Evolutionary conservation across 2,888 invertebrate species (phyloP), one percentile per base, ranked within the genome.

Genomic region (Megamerina dolium): DNA sequence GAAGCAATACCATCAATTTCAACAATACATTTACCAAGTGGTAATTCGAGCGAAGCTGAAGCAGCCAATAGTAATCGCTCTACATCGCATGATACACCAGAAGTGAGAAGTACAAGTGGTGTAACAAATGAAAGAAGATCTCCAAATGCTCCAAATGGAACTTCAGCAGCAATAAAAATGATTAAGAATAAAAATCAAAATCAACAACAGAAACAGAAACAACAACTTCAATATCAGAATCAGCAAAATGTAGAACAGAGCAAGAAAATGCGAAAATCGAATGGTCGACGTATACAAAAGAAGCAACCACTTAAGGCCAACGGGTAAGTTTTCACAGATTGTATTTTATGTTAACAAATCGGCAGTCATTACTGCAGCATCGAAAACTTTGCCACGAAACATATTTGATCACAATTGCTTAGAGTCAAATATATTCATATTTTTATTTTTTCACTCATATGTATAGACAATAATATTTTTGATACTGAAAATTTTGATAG

Each of bases 311-410:
- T 44, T 6, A 47, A 37, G 29, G 14, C 41, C n/a, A n/a, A n/a
- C 35, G 43, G 18, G 55, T 55, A 44, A 52, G 50, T 48, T 18
- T 10, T n/a, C n/a, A n/a, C n/a, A n/a, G n/a, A n/a, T n/a, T n/a
- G n/a, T n/a, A n/a, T n/a, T n/a, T n/a, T n/a, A n/a, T n/a, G n/a
- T n/a, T n/a, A n/a, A n/a, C n/a, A n/a, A n/a, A n/a, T n/a, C n/a
- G n/a, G n/a, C n/a, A n/a, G n/a, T n/a, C n/a, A n/a, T n/a, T n/a
- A n/a, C n/a, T n/a, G n/a, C n/a, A n/a, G n/a, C n/a, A n/a, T n/a
- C n/a, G n/a, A n/a, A n/a, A n/a, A n/a, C n/a, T n/a, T n/a, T n/a
- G n/a, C n/a, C n/a, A n/a, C n/a, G n/a, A n/a, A n/a, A n/a, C n/a
- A n/a, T n/a, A n/a, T n/a, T n/a, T n/a, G n/a, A n/a, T n/a, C n/a